Conservation (phyloP, 2,113 vertebrate species). For the Toxotes chatareus region DNA sequence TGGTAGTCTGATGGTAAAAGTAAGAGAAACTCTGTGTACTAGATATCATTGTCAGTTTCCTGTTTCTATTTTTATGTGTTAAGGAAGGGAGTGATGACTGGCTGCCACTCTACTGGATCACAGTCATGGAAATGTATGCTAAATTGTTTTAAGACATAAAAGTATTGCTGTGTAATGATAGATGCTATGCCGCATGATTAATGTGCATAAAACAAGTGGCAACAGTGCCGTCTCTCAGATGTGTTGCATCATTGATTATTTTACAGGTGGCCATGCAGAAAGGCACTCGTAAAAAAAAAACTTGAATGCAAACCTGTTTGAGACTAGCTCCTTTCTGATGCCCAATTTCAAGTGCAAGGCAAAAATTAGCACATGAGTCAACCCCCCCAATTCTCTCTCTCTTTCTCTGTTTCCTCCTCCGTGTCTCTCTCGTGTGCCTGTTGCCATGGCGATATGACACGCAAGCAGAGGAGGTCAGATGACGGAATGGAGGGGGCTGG, state of each 20-base stretch:
- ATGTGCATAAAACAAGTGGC: constrained; percentile 2
- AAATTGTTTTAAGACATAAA: not conserved
- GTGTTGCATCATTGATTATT: constrained; percentile 28
- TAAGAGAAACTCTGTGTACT: not conserved
- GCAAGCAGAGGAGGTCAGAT: constrained; percentile 82
- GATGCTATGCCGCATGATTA: constrained; percentile 35
- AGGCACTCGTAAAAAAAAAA: constrained; percentile 24
- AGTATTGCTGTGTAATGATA: not conserved
- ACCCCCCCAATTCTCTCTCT: constrained; percentile 14
- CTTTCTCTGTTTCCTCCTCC: constrained; percentile 26
- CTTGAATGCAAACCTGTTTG: constrained; percentile 42
- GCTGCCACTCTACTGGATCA: not conserved
- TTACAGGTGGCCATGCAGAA: constrained; percentile 53
- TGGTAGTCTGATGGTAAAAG: not conserved
- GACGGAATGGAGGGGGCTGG: constrained; percentile 64
- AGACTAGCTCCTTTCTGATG: constrained; percentile 57
- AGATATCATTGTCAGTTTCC: not conserved
- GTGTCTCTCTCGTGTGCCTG: constrained; percentile 71
- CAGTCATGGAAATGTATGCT: not conserved
- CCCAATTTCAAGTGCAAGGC: constrained; percentile 72
- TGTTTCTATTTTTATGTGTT: not conserved
- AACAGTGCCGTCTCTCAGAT: constrained; percentile 19
- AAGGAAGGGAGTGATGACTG: not conserved
- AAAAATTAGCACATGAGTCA: constrained; percentile 81
- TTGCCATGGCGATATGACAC: constrained; percentile 84